Percentiles rank a stretch among this genome's conserved stretches.
phyloP scores from a whole-genome alignment of 2,888 invertebrate genomes.

The Megalurothrips usitatus region DNA sequence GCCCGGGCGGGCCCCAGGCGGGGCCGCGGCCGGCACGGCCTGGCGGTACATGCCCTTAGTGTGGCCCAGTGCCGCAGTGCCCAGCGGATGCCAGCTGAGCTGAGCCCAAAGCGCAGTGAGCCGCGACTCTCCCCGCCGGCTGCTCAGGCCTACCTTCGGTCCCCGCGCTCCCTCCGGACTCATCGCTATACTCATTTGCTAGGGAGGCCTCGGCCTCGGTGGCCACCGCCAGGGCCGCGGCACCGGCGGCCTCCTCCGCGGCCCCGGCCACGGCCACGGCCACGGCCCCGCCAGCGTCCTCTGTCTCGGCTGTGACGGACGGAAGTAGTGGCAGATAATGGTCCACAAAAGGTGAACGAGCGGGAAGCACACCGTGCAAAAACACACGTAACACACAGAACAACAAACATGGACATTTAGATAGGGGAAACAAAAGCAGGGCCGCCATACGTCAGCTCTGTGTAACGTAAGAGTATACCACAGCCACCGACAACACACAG shows the following conservation, averaged over 20 bases:
- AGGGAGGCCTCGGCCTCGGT: neutral
- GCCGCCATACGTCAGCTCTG: too few relatives aligned
- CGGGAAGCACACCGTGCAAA: neutral
- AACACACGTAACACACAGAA: neutral
- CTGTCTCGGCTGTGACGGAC: neutral
- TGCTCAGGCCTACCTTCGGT: neutral
- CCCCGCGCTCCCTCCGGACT: neutral
- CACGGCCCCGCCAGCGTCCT: neutral
- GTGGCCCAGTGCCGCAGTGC: neutral
- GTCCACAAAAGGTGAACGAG: neutral
- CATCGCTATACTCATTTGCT: slow-evolving; percentile 20
- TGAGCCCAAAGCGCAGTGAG: neutral
- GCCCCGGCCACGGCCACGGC: slow-evolving; percentile 11
- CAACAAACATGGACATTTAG: too few relatives aligned
- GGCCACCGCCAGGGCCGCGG: neutral
- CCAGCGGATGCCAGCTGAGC: too few relatives aligned
- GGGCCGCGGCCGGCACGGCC: neutral
- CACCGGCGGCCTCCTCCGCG: neutral
- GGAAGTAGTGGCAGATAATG: neutral
- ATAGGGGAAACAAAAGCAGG: too few relatives aligned
- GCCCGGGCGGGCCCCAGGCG: neutral
- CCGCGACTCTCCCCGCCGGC: neutral
- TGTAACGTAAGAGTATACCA: too few relatives aligned
- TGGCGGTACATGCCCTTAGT: too few relatives aligned
- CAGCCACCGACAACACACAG: too few relatives aligned